Evolutionary conservation across 35 echinoderm and acorn worm species (phyloP).

Genomic region (Strongylocentrotus purpuratus): DNA sequence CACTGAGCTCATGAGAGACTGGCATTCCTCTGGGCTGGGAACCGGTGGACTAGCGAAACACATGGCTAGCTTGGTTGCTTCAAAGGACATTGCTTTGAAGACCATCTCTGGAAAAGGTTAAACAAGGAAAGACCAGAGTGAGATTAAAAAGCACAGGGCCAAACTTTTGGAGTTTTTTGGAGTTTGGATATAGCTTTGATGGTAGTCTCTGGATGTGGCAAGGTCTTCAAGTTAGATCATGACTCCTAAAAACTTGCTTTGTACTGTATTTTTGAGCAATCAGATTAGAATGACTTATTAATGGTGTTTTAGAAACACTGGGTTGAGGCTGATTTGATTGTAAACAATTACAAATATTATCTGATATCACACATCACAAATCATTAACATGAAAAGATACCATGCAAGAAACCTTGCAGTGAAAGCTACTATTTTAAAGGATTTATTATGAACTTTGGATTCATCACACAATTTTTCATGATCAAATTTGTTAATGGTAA

Average conservation of each 20-base stretch:
- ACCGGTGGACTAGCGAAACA: slow-evolving; percentile 67
- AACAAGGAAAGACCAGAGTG: background rate
- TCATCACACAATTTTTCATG: too few relatives aligned
- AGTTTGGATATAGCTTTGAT: background rate
- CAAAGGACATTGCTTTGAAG: slow-evolving; percentile 54
- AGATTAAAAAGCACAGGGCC: background rate
- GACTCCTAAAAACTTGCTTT: too few relatives aligned
- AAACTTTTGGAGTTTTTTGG: background rate
- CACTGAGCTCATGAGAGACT: slow-evolving; percentile 59
- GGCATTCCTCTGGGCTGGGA: slow-evolving; percentile 68
- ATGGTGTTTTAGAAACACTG: background rate
- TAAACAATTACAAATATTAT: too few relatives aligned
- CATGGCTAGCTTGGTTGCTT: slow-evolving; percentile 78
- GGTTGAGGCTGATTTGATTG: too few relatives aligned
- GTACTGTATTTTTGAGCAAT: background rate
- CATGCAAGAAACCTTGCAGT: too few relatives aligned
- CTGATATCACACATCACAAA: too few relatives aligned
- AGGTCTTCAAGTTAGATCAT: background rate
- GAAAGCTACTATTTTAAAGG: too few relatives aligned
- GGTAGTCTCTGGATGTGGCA: background rate
- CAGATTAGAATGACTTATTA: background rate
- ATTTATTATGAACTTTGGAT: too few relatives aligned
- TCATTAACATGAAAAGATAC: too few relatives aligned
- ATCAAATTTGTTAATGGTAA: too few relatives aligned
- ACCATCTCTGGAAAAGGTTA: background rate